A percentile compares a stretch with the other conserved stretches of the same genome.
These are phyloP conservation scores for Bruchidius siliquastri DNA, from an alignment of 2,888 invertebrate genomes.

Conservation along the genomic window DNA sequence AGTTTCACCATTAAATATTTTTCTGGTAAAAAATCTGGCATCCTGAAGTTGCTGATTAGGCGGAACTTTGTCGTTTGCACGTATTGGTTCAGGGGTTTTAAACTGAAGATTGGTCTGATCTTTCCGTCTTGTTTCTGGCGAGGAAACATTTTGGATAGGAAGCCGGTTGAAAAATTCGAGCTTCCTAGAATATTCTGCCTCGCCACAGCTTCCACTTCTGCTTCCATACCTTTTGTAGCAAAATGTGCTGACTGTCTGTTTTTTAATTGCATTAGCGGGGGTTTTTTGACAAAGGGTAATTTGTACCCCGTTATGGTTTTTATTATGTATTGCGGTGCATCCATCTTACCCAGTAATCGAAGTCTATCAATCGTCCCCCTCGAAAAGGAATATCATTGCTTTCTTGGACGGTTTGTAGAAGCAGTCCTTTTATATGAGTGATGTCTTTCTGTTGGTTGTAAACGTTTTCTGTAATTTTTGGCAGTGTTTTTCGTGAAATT, in stretches of 20 bases:
- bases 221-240: slow-evolving; percentile 4
- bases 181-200: slow-evolving; percentile 1
- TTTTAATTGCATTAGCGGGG: slow-evolving; percentile 4
- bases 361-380: slow-evolving; percentile 6
- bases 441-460: not conserved
- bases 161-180: slow-evolving; percentile 6
- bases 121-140: slow-evolving; percentile 14
- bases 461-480: not conserved
- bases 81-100: slow-evolving; percentile 14
- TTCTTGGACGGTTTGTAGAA: not conserved
- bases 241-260: not conserved
- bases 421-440: not conserved
- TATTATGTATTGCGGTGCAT: slow-evolving; percentile 8
- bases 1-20: slow-evolving; percentile 19
- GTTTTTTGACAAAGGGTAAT: slow-evolving; percentile 11
- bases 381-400: not conserved
- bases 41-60: slow-evolving; percentile 17
- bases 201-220: not conserved
- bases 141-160: slow-evolving; percentile 15
- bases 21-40: slow-evolving; percentile 21
- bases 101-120: slow-evolving; percentile 17
- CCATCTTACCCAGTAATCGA: slow-evolving; percentile 7
- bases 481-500: not conserved
- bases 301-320: slow-evolving; percentile 13
- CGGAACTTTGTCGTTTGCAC: slow-evolving; percentile 16